Evolutionary conservation across 2,797 vertebrate species (phyloP), one percentile per base, ranked within the genome.

Genomic region (Chrosomus eos): DNA sequence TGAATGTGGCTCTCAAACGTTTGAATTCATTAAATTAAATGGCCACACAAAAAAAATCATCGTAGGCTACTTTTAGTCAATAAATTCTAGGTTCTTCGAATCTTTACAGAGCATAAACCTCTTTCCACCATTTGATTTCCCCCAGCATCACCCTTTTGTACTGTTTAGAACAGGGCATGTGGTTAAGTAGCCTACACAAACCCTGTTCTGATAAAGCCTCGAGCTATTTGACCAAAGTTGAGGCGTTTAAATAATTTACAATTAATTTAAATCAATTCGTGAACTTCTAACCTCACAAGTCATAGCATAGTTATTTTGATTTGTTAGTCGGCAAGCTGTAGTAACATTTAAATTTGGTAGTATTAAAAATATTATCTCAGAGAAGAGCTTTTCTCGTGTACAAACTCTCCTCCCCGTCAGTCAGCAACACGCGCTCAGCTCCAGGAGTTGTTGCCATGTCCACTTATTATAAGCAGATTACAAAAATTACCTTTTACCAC

Each of bases 361-460:
- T 45, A 48, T 14, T 16, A 19, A 33, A 45, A 45, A 48, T 51
- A 51, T 51, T 19, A 62, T 40, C 23, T 62, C n/a, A 23, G 26
- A 64, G 19, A 62, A 10, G 3, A 36, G 26, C 21, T 64, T 18
- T 36, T 26, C 26, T 81, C n/a, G 40, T 18, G 3, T 14, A 40
- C 51, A 28, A 62, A 72, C 40, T 73, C 58, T 66, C 71, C 71
- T 38, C 31, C 23, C 70, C 6, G 31, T 10, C 77, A 36, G n/a
- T 60, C 51, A 71, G 4, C 28, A 38, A 38, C 45, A 58, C 33
- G n/a, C 43, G 70, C 68, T 33, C 68, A 13, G 23, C 31, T 14
- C 40, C 4, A 64, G 36, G 26, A 31, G 28, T 0, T 80, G 77
- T 80, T 80, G 77, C 77, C 77, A 80, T 14, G 60, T 66, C 60